Evolutionary conservation across 2,888 invertebrate species (phyloP), one percentile per base, ranked within the genome.

Genomic region (Acanthosepion pharaonis): DNA sequence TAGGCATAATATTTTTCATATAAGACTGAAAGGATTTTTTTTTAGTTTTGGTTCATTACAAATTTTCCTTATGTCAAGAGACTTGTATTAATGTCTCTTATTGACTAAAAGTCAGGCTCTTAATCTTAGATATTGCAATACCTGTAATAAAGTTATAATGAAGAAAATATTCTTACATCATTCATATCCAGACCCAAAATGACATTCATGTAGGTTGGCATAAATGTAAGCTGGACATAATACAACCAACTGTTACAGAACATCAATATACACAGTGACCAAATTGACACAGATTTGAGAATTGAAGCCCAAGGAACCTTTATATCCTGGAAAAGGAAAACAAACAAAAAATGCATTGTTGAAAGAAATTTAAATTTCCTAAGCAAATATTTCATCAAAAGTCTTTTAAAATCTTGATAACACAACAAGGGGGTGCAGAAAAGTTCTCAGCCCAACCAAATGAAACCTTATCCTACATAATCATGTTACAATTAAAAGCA

Each of bases 161-260:
- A n/a, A n/a, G 28, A 78, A 78, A 78, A 33, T n/a, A 78, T 78
- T 51, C 93, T 93, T 93, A 93, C 93, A 11, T 93, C 51, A 11
- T 93, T 6, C 51, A 93, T 93, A 28, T 49, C n/a, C 28, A 93
- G 33, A 28, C 93, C 93, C n/a, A 93, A 48, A 49, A 93, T 93
- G n/a, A 53, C 53, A 18, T 93, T 33, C 93, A 93, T 93, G n/a
- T 93, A 93, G 18, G 93, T 49, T 8, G 93, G 93, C 53, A 93
- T n/a, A 48, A 93, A 93, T n/a, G 93, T 53, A 53, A 53, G 18
- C 33, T 28, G 49, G n/a, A 53, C 49, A 20, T 93, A 93, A 49
- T n/a, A 93, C 28, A 93, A 4, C 93, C 93, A 93, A 53, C 53
- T 93, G 51, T n/a, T 93, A 51, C 93, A 93, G 28, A 93, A 51